phyloP scores from a whole-genome alignment of 2,113 vertebrate species.

The Scortum barcoo region DNA sequence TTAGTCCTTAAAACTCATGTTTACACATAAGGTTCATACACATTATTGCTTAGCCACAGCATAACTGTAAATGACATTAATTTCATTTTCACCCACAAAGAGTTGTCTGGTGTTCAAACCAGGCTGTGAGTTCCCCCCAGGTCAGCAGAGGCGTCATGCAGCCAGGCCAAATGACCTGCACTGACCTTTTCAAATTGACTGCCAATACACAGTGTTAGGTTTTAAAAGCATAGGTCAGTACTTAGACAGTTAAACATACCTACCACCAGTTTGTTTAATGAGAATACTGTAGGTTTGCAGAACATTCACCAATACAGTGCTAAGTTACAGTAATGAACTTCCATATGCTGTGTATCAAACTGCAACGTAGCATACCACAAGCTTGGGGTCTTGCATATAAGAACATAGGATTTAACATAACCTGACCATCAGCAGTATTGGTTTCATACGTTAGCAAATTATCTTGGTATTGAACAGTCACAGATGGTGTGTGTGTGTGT shows the following conservation, averaged over 20 bases:
- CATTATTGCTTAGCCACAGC: background rate
- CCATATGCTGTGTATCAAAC: background rate
- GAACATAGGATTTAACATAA: conserved; percentile 9
- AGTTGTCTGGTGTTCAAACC: background rate
- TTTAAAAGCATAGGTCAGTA: background rate
- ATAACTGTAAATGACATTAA: background rate
- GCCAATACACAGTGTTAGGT: background rate
- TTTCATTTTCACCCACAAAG: background rate
- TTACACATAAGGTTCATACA: background rate
- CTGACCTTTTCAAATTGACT: background rate
- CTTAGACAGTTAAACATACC: background rate
- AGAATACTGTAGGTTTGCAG: background rate
- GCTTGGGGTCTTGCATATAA: background rate
- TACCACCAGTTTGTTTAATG: background rate
- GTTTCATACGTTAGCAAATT: conserved; percentile 21
- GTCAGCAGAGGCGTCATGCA: background rate
- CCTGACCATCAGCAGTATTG: conserved; percentile 42
- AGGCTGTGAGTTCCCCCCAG: background rate
- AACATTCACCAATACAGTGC: background rate
- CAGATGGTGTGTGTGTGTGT: conserved; percentile 41
- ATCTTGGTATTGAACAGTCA: conserved; percentile 45
- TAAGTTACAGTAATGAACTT: background rate
- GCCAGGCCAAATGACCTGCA: background rate
- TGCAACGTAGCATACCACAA: background rate
- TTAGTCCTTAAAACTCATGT: background rate